These are phyloP conservation scores for Rhabdomys pumilio DNA, from an alignment of 2,797 vertebrate genomes.

Conservation along the genomic window DNA sequence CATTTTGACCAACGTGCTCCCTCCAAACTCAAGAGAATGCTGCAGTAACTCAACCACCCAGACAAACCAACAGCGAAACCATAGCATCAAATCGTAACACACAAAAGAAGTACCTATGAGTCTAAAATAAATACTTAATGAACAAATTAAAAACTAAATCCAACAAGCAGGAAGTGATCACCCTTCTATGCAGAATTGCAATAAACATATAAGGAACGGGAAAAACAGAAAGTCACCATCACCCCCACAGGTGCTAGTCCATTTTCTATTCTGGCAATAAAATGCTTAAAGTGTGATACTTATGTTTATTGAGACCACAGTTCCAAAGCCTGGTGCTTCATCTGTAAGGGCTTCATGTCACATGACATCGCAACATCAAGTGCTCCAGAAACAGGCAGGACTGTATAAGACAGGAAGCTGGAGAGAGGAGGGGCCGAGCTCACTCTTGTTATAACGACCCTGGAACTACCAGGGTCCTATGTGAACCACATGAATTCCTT, in stretches of 20 bases:
- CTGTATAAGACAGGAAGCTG: neutral
- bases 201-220: neutral
- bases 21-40: slow-evolving; percentile 30
- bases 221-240: neutral
- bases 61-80: neutral
- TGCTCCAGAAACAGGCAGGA: neutral
- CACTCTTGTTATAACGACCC: neutral
- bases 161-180: neutral
- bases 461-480: neutral
- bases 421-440: neutral
- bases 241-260: neutral
- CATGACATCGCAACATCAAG: neutral
- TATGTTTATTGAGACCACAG: neutral
- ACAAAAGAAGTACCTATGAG: neutral
- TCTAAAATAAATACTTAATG: neutral
- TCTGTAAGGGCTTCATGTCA: neutral
- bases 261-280: neutral
- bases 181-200: neutral
- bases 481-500: neutral
- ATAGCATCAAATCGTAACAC: neutral
- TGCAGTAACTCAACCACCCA: neutral
- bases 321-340: neutral
- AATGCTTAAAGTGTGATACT: neutral
- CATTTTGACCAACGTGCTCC: slow-evolving; percentile 34
- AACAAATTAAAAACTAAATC: neutral